phyloP scores from a whole-genome alignment of 2,113 vertebrate genomes.

The Alligator mississippiensis region DNA sequence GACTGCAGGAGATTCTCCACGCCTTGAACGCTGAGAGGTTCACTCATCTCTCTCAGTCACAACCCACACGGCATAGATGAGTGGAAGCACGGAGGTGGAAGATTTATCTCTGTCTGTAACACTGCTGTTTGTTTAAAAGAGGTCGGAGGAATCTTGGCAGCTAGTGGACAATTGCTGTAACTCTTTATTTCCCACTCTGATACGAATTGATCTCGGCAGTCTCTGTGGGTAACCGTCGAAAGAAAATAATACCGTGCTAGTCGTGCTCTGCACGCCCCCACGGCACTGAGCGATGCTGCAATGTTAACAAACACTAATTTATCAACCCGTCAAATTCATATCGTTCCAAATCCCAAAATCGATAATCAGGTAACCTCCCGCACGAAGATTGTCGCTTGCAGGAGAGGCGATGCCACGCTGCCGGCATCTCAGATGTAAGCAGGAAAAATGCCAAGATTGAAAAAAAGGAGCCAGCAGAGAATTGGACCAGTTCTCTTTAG shows the following conservation, averaged over 20 bases:
- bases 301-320: constrained; percentile 44
- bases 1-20: not conserved
- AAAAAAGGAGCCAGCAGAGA: constrained; percentile 59
- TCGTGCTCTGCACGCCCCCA: not conserved
- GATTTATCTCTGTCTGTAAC: not conserved
- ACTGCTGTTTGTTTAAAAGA: not conserved
- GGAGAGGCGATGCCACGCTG: constrained; percentile 64
- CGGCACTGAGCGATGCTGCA: not conserved
- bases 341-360: constrained; percentile 63
- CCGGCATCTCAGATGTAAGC: constrained; percentile 10
- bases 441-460: constrained; percentile 67
- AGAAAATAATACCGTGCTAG: constrained; percentile 14
- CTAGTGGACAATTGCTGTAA: not conserved
- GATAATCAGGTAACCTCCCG: constrained; percentile 65
- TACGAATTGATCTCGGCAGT: constrained; percentile 26
- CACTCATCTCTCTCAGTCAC: not conserved
- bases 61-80: not conserved
- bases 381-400: constrained; percentile 29
- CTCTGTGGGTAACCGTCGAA: not conserved
- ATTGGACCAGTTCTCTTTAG: constrained; percentile 55
- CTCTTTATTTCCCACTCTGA: constrained; percentile 40
- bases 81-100: not conserved
- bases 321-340: constrained; percentile 55
- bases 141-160: constrained; percentile 7
- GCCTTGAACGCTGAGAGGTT: accelerated